These are phyloP conservation scores for Ceratoteleas bidentatus DNA, from an alignment of 1,140 invertebrate species.

Conservation along the genomic window DNA sequence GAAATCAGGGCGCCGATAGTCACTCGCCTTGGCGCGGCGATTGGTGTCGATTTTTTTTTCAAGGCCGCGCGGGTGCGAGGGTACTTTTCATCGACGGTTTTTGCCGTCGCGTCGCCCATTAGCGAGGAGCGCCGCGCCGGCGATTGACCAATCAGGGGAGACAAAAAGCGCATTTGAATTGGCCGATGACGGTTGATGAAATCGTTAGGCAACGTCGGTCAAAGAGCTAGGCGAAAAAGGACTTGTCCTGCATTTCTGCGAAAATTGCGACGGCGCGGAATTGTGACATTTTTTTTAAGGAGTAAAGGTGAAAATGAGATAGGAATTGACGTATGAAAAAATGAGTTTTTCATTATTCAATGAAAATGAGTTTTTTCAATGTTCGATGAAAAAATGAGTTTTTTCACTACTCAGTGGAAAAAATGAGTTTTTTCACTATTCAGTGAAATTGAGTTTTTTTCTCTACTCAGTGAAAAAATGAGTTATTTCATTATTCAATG, in stretches of 20 bases:
- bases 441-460: too few relatives aligned
- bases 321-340: too few relatives aligned
- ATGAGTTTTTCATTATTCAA: too few relatives aligned
- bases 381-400: too few relatives aligned
- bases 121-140: not conserved
- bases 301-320: too few relatives aligned
- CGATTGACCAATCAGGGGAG: conserved; percentile 14
- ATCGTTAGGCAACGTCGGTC: not conserved
- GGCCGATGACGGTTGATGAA: not conserved
- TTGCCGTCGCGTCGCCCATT: conserved; percentile 5
- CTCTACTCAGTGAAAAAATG: too few relatives aligned
- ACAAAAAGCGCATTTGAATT: conserved; percentile 30
- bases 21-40: conserved; percentile 70
- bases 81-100: conserved; percentile 29
- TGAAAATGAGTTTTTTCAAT: too few relatives aligned
- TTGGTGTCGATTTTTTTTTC: conserved; percentile 31
- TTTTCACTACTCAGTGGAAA: too few relatives aligned
- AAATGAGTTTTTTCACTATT: too few relatives aligned
- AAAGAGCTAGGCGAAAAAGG: not conserved
- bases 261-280: too few relatives aligned
- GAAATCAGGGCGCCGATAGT: conserved; percentile 71
- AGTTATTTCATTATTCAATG: too few relatives aligned
- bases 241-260: not conserved
- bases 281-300: too few relatives aligned
- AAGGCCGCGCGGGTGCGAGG: conserved; percentile 63